phyloP scores from a whole-genome alignment of 2,113 vertebrate genomes.

The Oreotrochilus melanogaster region DNA sequence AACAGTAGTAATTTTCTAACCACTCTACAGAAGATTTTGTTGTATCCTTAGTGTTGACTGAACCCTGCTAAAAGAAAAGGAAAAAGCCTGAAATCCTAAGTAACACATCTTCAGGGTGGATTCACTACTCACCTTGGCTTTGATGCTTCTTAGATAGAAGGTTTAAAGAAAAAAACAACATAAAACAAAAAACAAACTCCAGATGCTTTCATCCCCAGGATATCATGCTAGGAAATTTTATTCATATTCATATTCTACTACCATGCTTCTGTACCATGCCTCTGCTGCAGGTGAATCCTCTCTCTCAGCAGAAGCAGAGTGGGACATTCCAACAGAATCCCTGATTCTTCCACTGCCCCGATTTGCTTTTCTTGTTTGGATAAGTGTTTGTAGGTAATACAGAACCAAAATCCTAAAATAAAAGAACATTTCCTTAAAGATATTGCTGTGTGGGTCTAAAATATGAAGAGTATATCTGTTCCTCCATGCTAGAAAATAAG shows the following conservation, averaged over 20 bases:
- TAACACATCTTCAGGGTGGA: background rate
- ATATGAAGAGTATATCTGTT: background rate
- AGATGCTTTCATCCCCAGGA: background rate
- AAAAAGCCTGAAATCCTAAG: background rate
- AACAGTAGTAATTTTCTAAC: background rate
- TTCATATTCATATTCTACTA: background rate
- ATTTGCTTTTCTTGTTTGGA: background rate
- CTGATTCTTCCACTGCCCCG: background rate
- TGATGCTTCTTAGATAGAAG: background rate
- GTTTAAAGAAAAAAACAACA: background rate
- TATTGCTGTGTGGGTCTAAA: background rate
- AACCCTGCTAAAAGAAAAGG: background rate
- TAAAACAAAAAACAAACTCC: rapidly evolving
- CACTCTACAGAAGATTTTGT: background rate
- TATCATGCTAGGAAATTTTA: background rate
- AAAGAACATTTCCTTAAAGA: background rate
- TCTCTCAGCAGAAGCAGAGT: background rate
- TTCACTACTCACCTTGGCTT: background rate
- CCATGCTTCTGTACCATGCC: background rate
- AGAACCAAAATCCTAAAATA: background rate
- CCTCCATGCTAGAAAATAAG: background rate
- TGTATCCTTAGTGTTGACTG: background rate
- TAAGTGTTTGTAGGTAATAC: background rate
- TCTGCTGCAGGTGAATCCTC: background rate
- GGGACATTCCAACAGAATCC: background rate